Evolutionary conservation across 2,888 invertebrate species (phyloP).

Genomic region (Anoplius nigerrimus): DNA sequence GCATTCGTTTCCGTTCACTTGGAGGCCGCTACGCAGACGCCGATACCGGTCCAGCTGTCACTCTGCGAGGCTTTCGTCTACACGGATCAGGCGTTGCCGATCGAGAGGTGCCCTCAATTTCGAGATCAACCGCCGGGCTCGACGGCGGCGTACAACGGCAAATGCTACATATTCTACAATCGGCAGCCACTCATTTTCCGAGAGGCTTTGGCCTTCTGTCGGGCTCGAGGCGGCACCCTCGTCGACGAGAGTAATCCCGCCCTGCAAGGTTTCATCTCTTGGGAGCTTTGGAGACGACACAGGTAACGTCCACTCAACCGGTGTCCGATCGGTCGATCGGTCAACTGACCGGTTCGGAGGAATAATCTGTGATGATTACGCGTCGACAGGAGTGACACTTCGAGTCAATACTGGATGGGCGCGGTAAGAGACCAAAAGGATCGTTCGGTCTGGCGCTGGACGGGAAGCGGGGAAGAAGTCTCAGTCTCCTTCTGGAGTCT

Average conservation of each 20-base stretch:
- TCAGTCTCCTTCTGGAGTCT: conserved; percentile 95
- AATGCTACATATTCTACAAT: conserved; percentile 96
- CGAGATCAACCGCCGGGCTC: conserved; percentile 94
- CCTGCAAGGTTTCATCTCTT: conserved; percentile 94
- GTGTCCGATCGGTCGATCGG: conserved; percentile 8
- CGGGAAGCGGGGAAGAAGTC: conserved; percentile 88
- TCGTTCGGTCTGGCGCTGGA: conserved; percentile 91
- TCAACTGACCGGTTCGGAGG: no score
- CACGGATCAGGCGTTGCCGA: conserved; percentile 92
- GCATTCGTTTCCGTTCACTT: conserved; percentile 95
- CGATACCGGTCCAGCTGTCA: conserved; percentile 84
- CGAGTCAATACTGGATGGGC: conserved; percentile 97
- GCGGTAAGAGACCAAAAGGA: conserved; percentile 89
- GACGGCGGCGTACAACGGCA: conserved; percentile 94
- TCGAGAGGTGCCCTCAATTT: conserved; percentile 94
- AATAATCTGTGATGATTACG: no score
- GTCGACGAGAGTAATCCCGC: conserved; percentile 96
- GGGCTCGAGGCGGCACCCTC: conserved; percentile 87
- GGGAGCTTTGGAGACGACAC: conserved; percentile 95
- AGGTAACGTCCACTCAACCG: conserved; percentile 75
- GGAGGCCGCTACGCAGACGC: conserved; percentile 77
- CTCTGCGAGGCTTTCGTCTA: conserved; percentile 96
- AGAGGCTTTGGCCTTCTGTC: conserved; percentile 88
- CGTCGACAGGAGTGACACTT: conserved; percentile 85
- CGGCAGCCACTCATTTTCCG: conserved; percentile 88